phyloP scores from a whole-genome alignment of 1,140 invertebrate genomes.

The Halesus radiatus region DNA sequence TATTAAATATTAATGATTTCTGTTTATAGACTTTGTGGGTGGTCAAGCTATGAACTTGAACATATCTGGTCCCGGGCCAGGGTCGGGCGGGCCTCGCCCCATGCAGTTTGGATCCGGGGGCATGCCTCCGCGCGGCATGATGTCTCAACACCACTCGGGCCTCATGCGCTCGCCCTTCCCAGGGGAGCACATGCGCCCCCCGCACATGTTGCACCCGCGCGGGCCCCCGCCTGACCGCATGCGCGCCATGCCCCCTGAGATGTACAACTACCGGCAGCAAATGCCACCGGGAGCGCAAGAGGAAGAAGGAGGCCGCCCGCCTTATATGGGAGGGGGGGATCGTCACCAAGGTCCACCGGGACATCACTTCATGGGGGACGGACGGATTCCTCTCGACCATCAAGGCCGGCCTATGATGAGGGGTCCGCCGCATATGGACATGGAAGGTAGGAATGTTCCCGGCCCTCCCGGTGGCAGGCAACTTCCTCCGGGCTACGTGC shows the following conservation, averaged over 20 bases:
- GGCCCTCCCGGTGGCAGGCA: slow-evolving; percentile 5
- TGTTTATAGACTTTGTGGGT: slow-evolving; percentile 50
- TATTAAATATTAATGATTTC: neutral
- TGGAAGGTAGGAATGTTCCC: neutral
- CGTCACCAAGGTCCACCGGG: neutral
- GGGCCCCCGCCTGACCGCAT: neutral
- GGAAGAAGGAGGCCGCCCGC: neutral
- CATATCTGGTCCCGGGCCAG: slow-evolving; percentile 45
- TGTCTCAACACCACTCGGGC: slow-evolving; percentile 56
- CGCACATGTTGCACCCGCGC: neutral
- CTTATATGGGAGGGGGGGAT: no score
- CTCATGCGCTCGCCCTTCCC: slow-evolving; percentile 53
- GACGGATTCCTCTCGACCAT: slow-evolving; percentile 16
- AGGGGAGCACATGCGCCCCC: slow-evolving; percentile 18
- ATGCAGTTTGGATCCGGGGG: neutral
- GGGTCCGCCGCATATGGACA: neutral
- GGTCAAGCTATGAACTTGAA: slow-evolving; percentile 42
- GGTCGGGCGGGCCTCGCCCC: slow-evolving; percentile 40
- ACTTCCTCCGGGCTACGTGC: slow-evolving; percentile 37
- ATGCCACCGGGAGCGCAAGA: neutral
- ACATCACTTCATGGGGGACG: slow-evolving; percentile 9
- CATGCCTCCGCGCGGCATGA: neutral
- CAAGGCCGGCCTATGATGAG: slow-evolving; percentile 18
- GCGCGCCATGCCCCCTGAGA: neutral
- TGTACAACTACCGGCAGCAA: slow-evolving; percentile 8